Evolutionary conservation across 2,113 vertebrate genomes (phyloP), one percentile per base, ranked within the genome.

Genomic region (Antechinus flavipes): DNA sequence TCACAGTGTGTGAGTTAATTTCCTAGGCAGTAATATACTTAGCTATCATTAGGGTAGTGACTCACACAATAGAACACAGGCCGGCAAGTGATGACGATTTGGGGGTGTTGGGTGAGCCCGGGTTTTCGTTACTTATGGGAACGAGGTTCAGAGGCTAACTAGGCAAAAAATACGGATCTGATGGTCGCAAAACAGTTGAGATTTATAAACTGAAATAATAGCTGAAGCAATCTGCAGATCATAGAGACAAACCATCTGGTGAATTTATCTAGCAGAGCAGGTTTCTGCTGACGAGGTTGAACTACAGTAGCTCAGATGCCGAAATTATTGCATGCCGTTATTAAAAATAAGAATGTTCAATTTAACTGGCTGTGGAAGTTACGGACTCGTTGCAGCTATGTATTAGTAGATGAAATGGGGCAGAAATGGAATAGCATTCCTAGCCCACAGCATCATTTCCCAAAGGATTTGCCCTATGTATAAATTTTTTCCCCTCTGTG

Each of bases 1-100:
- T 98, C 98, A 98, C 98, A 98, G 98, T 98, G 96, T 98, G 98
- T 12, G 95, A 98, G 98, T 98, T 98, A 98, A 98, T 99, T 98
- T 99, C 98, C 95, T 46, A 98, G 98, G 97, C 98, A 97, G 97
- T 97, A 97, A 98, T 97, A 97, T 61, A 96, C 98, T 97, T 94
- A 89, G 96, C 97, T 96, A 95, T 97, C 94, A 54, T 96, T 89
- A 97, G 92, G 97, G 95, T 91, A 96, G 98, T 95, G 97, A 97
- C 94, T 98, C 97, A 96, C 68, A 91, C 61, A 96, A 91, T 0
- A 54, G 95, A 96, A 96, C 96, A 97, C 92, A 76, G 58, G 55
- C n/a, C 0, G 0, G 0, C 94, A 93, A 54, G 46, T 0, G 22
- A 24, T 89, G 94, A 30, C 92, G 92, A 10, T 0, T 25, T 47